Evolutionary conservation across 2,797 vertebrate genomes (phyloP).

Genomic region (Chelonia mydas): DNA sequence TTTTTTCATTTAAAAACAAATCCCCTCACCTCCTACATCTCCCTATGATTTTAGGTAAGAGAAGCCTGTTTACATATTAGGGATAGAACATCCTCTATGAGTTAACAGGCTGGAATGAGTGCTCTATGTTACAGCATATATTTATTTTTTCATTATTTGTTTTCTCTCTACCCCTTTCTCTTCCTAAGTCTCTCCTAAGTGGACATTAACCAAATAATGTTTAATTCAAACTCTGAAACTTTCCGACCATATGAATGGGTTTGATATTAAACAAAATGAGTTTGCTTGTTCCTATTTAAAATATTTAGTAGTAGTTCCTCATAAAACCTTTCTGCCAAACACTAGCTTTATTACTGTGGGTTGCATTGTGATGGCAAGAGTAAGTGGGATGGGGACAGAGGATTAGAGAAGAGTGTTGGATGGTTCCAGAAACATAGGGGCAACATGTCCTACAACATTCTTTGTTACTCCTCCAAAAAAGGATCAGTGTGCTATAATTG

Average conservation of each 20-base stretch:
- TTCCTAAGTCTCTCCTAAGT: neutral
- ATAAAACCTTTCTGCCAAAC: neutral
- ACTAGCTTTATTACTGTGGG: neutral
- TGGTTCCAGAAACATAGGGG: neutral
- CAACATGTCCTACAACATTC: neutral
- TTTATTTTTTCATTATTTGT: slow-evolving; percentile 12
- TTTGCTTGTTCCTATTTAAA: neutral
- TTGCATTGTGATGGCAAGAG: neutral
- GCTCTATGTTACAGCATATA: neutral
- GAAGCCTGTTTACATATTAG: neutral
- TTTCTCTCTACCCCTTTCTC: neutral
- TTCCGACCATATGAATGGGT: neutral
- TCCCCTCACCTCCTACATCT: too few relatives aligned
- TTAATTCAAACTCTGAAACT: neutral
- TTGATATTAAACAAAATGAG: slow-evolving; percentile 12
- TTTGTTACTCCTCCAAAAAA: neutral
- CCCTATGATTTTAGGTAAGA: neutral
- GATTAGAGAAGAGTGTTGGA: neutral
- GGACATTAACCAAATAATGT: slow-evolving; percentile 2
- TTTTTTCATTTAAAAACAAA: neutral
- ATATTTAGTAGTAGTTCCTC: slow-evolving; percentile 24
- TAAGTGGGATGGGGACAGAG: neutral
- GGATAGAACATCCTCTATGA: too few relatives aligned
- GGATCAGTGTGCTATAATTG: neutral
- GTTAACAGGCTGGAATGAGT: neutral